phyloP scores from a whole-genome alignment of 2,888 invertebrate genomes.

The Ectemnius continuus region DNA sequence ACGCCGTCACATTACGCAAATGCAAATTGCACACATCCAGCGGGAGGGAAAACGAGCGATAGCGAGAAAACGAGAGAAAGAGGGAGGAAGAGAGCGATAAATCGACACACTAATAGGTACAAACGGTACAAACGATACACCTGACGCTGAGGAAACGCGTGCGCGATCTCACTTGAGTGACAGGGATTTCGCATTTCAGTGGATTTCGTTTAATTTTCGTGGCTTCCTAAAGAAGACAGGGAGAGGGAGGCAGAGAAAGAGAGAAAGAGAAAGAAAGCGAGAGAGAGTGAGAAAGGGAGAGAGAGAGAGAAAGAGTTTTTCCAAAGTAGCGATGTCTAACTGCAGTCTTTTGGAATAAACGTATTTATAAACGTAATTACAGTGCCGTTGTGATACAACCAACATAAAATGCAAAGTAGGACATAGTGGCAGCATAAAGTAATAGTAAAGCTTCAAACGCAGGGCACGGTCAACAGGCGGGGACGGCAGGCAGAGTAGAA shows the following conservation, averaged over 20 bases:
- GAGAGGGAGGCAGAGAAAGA: constrained; percentile 3
- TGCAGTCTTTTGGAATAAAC: constrained; percentile 46
- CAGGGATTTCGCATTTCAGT: constrained; percentile 39
- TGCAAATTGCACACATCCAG: too few species aligned
- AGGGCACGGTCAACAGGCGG: not conserved
- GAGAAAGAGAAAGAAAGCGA: constrained; percentile 10
- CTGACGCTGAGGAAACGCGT: not conserved
- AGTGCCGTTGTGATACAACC: constrained; percentile 47
- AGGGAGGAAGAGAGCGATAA: constrained; percentile 20
- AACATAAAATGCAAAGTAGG: constrained; percentile 21
- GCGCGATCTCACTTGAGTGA: constrained; percentile 27
- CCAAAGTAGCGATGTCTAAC: constrained; percentile 40
- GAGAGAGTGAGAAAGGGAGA: not conserved
- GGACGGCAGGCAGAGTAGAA: not conserved
- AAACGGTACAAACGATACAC: constrained; percentile 11
- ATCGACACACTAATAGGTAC: constrained; percentile 10
- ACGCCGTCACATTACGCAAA: too few species aligned
- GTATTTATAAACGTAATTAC: constrained; percentile 46
- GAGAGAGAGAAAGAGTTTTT: constrained; percentile 29
- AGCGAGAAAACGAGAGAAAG: not conserved
- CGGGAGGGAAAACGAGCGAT: not conserved
- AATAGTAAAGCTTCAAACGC: constrained; percentile 1
- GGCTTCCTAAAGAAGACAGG: constrained; percentile 12
- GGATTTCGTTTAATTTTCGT: constrained; percentile 30
- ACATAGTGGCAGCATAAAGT: constrained; percentile 8